Base-by-base conservation (phyloP, 2,888 invertebrate species). In the Thereva nobilitata region DNA sequence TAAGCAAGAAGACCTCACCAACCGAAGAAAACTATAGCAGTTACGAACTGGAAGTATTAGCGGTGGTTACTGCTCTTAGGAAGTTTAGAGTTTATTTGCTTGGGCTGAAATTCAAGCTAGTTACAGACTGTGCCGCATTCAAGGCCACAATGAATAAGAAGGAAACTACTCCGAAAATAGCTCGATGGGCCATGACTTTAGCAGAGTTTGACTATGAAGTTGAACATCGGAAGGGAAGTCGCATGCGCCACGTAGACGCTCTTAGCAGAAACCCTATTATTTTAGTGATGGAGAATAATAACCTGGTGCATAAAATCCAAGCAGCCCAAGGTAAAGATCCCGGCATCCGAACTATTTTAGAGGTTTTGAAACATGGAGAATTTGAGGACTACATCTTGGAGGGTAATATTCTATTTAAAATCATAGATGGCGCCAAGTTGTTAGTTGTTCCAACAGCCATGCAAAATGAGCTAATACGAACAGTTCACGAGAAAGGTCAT, bases 201-300 rank as follows among this genome's bases (percentile, higher is more conserved):
- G n/a, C n/a, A n/a, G n/a, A n/a, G n/a, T n/a, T n/a, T n/a, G n/a
- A n/a, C n/a, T n/a, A n/a, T n/a, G n/a, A n/a, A n/a, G n/a, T n/a
- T n/a, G n/a, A n/a, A n/a, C n/a, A n/a, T n/a, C n/a, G n/a, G n/a
- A 2, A 54, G 6, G 4, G 66, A 37, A 56, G 8, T 7, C 45
- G 10, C 9, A 56, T 41, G 4, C 6, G 10, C 5, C 70, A 71
- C 56, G 68, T 68, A 5, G 71, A 72, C 55, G 68, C 69, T 7
- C 55, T 70, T 35, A 71, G 71, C 41, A 38, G 71, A 38, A 45
- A 63, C 34, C 69, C 72, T 49, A 47, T 61, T 7, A 45, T n/a
- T 10, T 10, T 45, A 10, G 9, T 9, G 8, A 45, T 45, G 9
- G 10, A 45, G 4, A n/a, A 45, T n/a, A 10, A 4, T n/a, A 4